Evolutionary conservation across 2,797 vertebrate species (phyloP).

Genomic region (Heliangelus exortis): DNA sequence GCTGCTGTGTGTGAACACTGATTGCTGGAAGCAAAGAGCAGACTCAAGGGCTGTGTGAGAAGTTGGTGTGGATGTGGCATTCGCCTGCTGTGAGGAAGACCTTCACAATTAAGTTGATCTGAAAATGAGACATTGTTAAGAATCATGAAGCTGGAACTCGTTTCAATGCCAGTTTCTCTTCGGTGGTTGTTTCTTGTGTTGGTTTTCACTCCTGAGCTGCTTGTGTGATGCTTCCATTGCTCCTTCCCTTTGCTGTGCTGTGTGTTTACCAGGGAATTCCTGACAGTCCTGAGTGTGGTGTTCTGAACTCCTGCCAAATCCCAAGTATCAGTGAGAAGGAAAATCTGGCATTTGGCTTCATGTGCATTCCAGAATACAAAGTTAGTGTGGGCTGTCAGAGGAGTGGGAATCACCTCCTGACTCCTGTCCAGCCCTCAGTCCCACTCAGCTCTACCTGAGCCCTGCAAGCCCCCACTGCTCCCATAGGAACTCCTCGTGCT

Average conservation of each 20-base stretch:
- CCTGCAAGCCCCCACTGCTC: background rate
- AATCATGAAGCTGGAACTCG: background rate
- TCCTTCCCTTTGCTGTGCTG: background rate
- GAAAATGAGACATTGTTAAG: background rate
- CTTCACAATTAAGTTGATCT: background rate
- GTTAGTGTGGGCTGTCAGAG: background rate
- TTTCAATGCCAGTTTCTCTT: background rate
- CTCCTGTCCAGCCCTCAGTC: rapidly evolving
- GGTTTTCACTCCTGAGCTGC: background rate
- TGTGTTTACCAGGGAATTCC: background rate
- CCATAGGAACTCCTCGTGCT: rapidly evolving
- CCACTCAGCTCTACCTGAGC: rapidly evolving
- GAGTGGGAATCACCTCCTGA: background rate
- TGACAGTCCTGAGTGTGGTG: background rate
- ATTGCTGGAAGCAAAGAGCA: background rate
- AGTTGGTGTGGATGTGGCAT: background rate
- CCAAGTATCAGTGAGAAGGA: background rate
- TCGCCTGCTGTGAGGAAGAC: background rate
- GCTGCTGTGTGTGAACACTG: rapidly evolving
- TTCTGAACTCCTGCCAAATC: background rate
- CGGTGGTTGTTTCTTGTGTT: rapidly evolving
- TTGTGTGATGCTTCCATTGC: too few species aligned
- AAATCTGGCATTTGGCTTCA: background rate
- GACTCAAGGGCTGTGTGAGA: background rate
- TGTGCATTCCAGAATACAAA: background rate